Evolutionary conservation across 30 jellyfish, hydroid and myxozoan genomes (phyloP), one percentile per base, ranked within the genome.

Genomic region (Cassiopea xamachana): DNA sequence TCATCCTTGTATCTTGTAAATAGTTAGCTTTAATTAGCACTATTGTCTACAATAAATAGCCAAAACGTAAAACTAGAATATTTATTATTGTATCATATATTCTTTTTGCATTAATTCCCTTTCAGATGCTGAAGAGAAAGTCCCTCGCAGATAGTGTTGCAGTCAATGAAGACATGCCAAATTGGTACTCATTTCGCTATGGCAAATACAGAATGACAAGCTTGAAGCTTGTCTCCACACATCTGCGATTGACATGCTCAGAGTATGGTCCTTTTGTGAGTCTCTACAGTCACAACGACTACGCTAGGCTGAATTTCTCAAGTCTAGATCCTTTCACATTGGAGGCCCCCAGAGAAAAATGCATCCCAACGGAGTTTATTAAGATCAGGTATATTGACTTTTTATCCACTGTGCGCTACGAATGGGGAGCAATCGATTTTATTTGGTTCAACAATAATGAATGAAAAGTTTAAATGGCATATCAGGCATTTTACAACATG

Each of bases 131-230:
- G 7, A 75, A 75, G 45, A 7, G 84, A 13, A 75, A 75, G 46
- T 16, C 80, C 62, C 46, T 64, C 16, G 73, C 49, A 7, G 77
- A 48, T 44, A 69, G 68, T 47, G 82, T 70, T 16, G 83, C 90
- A 18, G 82, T 82, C 75, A 82, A 82, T 60, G 73, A 82, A 68
- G 50, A 82, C 47, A 6, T 74, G 55, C 90, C 90, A 44, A 82
- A 82, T 49, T 62, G 75, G 82, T 9, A 44, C 1, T 73, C 82
- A 48, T 60, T 45, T 60, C 67, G 80, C 49, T 69, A 19, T 45
- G 90, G 90, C 68, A 46, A 81, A 46, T n/a, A n/a, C n/a, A 61
- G 90, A 12, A 81, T 61, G n/a, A 58, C 60, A n/a, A 68, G 79
- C 13, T 69, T 81, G 1, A 81, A 45, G 19, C 9, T n/a, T 27